Evolutionary conservation across 2,113 vertebrate species (phyloP), one percentile per base, ranked within the genome.

Genomic region (Barbus barbus): DNA sequence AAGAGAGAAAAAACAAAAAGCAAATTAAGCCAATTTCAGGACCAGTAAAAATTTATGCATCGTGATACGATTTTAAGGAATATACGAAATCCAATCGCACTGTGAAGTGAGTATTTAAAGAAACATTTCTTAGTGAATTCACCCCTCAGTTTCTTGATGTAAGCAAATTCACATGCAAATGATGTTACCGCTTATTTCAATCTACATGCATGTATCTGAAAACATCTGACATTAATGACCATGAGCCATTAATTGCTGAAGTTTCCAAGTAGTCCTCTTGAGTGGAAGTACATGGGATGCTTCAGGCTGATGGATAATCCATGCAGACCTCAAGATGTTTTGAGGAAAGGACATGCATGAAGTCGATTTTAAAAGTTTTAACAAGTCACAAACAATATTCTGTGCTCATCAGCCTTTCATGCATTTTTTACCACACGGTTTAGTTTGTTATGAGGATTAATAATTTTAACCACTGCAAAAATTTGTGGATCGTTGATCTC

Each of bases 211-310:
- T 28, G 11, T 41, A 72, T 51, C 75, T 86, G 81, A 85, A 86
- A 78, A 84, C 89, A 85, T 74, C 18, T 48, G 46, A 20, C 41
- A 88, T 93, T 93, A 93, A 93, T 92, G 88, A 22, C 91, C 16
- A 58, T 65, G 48, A 13, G 89, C 78, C 88, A 91, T 93, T 94
- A 93, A 93, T 81, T 1, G 38, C 84, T 93, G 92, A 94, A 93
- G 92, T 81, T 81, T 83, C 90, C 85, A 90, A 58, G 90, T 90
- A 93, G 92, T 84, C 91, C 88, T 90, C 90, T 80, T 8, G 18
- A 69, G 89, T 88, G 88, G 88, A 92, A 90, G 91, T 93, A 92
- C 91, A 87, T 87, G 87, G 89, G 28, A 36, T 24, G 84, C 92
- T 93, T 93, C 92, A 92, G 89, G 85, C 61, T 22, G 85, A 89